Percentiles rank a stretch among this genome's conserved stretches.
phyloP scores from a whole-genome alignment of 2,113 vertebrate genomes.

The Antechinus flavipes region DNA sequence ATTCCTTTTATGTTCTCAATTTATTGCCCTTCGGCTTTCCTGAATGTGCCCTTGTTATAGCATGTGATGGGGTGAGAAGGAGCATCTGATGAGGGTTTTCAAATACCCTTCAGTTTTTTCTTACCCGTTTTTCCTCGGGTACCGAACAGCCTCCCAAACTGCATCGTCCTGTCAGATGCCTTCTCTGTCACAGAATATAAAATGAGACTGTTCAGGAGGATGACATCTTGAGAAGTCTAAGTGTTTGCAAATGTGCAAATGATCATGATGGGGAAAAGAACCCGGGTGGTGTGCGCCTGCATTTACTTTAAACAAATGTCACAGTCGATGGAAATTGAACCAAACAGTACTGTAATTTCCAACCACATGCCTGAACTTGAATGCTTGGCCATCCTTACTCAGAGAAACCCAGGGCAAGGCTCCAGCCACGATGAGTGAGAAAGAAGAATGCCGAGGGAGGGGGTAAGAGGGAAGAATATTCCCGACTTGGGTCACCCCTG shows the following conservation, averaged over 20 bases:
- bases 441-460: neutral
- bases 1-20: neutral
- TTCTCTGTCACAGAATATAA: neutral
- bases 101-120: fast-evolving
- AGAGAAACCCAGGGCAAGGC: neutral
- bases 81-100: neutral
- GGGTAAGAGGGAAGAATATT: neutral
- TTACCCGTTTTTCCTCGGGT: neutral
- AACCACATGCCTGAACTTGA: neutral
- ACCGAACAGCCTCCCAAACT: too few species aligned
- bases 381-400: neutral
- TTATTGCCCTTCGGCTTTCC: neutral
- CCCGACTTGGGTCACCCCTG: neutral
- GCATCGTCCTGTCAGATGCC: neutral
- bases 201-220: neutral
- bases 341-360: neutral
- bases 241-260: neutral
- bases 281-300: neutral
- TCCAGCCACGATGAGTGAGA: neutral
- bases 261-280: neutral
- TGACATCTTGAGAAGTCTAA: neutral
- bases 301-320: constrained; percentile 7
- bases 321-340: neutral
- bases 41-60: neutral
- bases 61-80: neutral